phyloP scores from a whole-genome alignment of 2,797 vertebrate species.

The Otus scops region DNA sequence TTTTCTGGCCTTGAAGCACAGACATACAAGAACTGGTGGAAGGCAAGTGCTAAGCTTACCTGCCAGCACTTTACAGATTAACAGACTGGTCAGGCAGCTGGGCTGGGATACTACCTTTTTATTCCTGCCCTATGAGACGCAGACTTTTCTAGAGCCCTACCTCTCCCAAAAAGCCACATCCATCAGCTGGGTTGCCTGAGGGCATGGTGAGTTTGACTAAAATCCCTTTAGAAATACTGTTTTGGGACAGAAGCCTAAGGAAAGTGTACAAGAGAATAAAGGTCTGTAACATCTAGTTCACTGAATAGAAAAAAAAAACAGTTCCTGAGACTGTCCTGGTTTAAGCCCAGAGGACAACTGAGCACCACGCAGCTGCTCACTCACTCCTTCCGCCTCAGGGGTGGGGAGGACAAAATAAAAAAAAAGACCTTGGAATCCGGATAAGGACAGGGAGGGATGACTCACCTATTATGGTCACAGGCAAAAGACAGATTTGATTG shows the following conservation, averaged over 20 bases:
- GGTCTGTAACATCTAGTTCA: not conserved
- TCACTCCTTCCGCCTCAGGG: too few relatives aligned
- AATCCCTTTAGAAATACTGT: not conserved
- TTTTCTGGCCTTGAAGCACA: not conserved
- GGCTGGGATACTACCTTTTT: not conserved
- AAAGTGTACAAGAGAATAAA: not conserved
- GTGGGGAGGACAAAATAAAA: too few relatives aligned
- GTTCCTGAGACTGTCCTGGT: not conserved
- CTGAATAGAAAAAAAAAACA: not conserved
- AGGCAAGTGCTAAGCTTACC: not conserved
- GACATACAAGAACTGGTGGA: not conserved
- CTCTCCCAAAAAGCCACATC: accelerated
- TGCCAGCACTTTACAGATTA: not conserved
- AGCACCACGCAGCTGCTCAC: too few relatives aligned
- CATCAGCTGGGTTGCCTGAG: not conserved
- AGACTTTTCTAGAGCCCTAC: not conserved
- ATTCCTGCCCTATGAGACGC: accelerated
- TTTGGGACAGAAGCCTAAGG: not conserved
- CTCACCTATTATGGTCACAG: too few relatives aligned
- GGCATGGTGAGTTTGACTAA: not conserved
- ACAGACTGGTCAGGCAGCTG: not conserved
- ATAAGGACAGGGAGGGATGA: too few relatives aligned
- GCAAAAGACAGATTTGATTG: too few relatives aligned
- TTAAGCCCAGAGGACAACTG: too few relatives aligned
- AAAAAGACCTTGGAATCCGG: too few relatives aligned